These are phyloP conservation scores for Irena cyanogastra DNA, from an alignment of 2,113 vertebrate species.

Conservation along the genomic window DNA sequence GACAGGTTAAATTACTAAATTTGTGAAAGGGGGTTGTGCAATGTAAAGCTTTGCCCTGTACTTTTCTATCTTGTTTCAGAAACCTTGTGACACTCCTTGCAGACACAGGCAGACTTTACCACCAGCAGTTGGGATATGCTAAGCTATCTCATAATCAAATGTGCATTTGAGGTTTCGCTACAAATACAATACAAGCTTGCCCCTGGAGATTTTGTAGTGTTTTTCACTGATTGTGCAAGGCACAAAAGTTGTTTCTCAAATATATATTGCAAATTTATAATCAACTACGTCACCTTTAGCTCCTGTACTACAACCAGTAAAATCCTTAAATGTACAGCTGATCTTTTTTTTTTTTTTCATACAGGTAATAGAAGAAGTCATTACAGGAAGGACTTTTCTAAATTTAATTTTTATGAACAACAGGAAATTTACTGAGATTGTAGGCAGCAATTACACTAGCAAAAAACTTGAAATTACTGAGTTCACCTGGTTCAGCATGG, in stretches of 20 bases:
- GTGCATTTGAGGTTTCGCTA: background rate
- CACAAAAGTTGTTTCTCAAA: background rate
- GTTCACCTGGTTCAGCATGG: background rate
- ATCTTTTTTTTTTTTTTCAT: background rate
- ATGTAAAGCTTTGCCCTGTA: background rate
- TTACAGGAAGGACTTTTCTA: background rate
- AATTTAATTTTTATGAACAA: background rate
- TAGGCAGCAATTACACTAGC: background rate
- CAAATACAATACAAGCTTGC: background rate
- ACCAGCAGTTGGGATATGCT: background rate
- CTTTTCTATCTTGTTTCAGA: background rate
- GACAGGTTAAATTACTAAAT: background rate
- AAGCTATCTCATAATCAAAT: background rate
- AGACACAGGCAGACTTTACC: background rate
- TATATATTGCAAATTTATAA: background rate
- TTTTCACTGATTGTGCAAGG: background rate
- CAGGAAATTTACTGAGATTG: background rate
- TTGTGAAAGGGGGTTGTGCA: background rate
- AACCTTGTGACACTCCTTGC: background rate
- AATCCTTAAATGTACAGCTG: background rate
- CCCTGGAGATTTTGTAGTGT: background rate
- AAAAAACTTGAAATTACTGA: background rate
- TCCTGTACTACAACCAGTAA: background rate
- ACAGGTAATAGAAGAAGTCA: background rate
- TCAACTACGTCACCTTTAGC: background rate